phyloP scores from a whole-genome alignment of 2,113 vertebrate genomes.

The Halichoeres trimaculatus region DNA sequence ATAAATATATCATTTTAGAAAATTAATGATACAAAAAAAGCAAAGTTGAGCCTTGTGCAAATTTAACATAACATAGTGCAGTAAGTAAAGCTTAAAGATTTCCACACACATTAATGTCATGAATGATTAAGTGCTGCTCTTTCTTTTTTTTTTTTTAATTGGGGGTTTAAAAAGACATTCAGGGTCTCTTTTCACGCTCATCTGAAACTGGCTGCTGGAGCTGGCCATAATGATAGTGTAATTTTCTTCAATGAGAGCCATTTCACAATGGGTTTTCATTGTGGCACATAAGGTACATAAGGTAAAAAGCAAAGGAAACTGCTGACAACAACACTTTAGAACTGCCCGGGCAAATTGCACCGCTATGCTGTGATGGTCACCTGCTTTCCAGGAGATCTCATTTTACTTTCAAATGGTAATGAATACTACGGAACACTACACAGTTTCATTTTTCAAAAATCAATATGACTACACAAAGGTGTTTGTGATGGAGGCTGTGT shows the following conservation, averaged over 20 bases:
- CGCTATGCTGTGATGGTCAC: slow-evolving; percentile 18
- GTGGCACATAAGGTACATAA: slow-evolving; percentile 31
- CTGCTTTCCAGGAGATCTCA: slow-evolving; percentile 39
- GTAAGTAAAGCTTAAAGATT: slow-evolving; percentile 47
- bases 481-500: neutral
- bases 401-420: slow-evolving; percentile 54
- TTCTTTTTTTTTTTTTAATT: slow-evolving; percentile 37
- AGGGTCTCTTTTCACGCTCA: slow-evolving; percentile 15
- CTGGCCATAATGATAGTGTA: slow-evolving; percentile 44
- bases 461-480: slow-evolving; percentile 24
- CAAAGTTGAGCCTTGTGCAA: neutral
- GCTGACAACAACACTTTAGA: slow-evolving; percentile 44
- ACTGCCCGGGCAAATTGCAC: slow-evolving; percentile 10
- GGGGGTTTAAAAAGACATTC: slow-evolving; percentile 60
- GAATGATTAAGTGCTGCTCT: slow-evolving; percentile 9
- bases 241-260: slow-evolving; percentile 27
- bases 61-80: neutral
- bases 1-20: too few relatives aligned
- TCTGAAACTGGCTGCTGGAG: slow-evolving; percentile 39
- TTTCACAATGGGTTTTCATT: slow-evolving; percentile 15
- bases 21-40: too few relatives aligned
- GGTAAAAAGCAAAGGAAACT: slow-evolving; percentile 33
- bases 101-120: slow-evolving; percentile 33
- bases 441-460: slow-evolving; percentile 48
- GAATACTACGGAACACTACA: slow-evolving; percentile 32